These are phyloP conservation scores for Schrankia costaestrigalis DNA, from an alignment of 2,888 invertebrate species.

Conservation along the genomic window DNA sequence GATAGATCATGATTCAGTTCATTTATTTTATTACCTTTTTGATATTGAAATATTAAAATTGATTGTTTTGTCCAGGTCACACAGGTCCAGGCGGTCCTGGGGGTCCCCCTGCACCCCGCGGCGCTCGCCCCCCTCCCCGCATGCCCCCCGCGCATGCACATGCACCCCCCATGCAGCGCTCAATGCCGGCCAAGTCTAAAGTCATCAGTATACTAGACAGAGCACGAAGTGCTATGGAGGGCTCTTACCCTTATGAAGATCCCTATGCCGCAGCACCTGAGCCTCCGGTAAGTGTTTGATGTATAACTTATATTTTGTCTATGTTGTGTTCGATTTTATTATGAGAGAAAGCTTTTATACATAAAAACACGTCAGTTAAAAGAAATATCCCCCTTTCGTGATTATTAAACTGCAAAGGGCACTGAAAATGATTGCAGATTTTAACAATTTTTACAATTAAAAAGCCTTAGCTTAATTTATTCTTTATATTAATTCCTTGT, in stretches of 20 bases:
- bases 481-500: no score
- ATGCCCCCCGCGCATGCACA: no score
- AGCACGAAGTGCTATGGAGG: slow-evolving; percentile 90
- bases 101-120: no score
- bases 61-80: neutral
- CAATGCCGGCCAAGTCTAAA: slow-evolving; percentile 83
- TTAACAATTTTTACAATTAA: no score
- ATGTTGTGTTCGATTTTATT: neutral
- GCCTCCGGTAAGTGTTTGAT: slow-evolving; percentile 48
- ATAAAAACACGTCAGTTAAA: no score
- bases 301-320: neutral
- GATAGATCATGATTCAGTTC: neutral
- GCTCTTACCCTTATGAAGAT: slow-evolving; percentile 83
- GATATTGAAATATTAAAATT: neutral
- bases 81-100: slow-evolving; percentile 33
- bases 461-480: no score
- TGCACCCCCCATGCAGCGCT: slow-evolving; percentile 78
- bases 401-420: no score
- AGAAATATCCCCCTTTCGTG: no score
- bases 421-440: no score
- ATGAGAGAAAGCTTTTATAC: neutral
- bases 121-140: slow-evolving; percentile 37
- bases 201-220: slow-evolving; percentile 92
- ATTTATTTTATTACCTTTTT: neutral
- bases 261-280: slow-evolving; percentile 54